phyloP scores from a whole-genome alignment of 2,113 vertebrate genomes.

The Engystomops pustulosus region DNA sequence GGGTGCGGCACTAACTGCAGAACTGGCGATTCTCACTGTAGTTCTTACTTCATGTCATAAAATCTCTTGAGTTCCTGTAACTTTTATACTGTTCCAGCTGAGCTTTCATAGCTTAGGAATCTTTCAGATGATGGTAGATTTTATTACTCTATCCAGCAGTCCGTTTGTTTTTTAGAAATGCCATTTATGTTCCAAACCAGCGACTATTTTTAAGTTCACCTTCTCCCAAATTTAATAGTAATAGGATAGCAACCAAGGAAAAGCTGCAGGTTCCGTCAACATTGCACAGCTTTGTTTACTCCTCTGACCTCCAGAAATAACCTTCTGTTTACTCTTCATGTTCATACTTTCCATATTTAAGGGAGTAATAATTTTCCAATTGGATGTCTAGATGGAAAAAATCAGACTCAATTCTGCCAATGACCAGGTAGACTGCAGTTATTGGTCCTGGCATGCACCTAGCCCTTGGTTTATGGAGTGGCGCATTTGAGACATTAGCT shows the following conservation, averaged over 20 bases:
- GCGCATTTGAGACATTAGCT: constrained; percentile 10
- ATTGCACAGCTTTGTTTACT: constrained; percentile 22
- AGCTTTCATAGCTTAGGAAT: constrained; percentile 25
- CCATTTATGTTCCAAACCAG: constrained; percentile 3
- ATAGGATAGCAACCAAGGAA: constrained; percentile 39
- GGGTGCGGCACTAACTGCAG: neutral
- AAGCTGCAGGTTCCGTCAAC: constrained; percentile 54
- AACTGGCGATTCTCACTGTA: neutral
- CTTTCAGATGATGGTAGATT: constrained; percentile 13
- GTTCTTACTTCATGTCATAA: constrained; percentile 14
- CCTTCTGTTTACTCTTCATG: constrained; percentile 15
- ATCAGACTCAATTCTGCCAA: neutral
- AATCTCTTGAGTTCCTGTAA: neutral
- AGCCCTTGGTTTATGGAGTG: neutral
- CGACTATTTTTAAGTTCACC: constrained; percentile 10
- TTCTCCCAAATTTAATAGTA: constrained; percentile 38
- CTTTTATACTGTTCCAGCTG: constrained; percentile 16
- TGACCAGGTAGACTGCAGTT: neutral
- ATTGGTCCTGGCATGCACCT: constrained; percentile 4
- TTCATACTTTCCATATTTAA: constrained; percentile 28
- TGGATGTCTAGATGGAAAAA: neutral
- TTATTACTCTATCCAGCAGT: constrained; percentile 12
- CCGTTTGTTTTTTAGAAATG: constrained; percentile 43
- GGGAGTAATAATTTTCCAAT: neutral
- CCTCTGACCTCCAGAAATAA: constrained; percentile 26